Evolutionary conservation across 1,140 invertebrate genomes (phyloP), one percentile per base, ranked within the genome.

Genomic region (Zaprionus ghesquierei): DNA sequence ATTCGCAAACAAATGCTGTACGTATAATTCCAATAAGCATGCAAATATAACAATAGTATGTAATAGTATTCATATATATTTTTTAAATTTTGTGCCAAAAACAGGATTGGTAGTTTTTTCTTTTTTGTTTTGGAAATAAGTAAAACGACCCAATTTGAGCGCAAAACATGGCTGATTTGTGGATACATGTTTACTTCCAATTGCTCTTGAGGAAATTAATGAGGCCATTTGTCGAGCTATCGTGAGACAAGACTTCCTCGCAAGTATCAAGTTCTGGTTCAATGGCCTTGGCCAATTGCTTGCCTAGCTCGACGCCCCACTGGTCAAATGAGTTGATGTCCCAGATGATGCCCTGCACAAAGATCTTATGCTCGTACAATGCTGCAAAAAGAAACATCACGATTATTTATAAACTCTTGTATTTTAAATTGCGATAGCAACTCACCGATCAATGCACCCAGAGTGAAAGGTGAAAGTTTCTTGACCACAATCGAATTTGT

Each of bases 301-400:
- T 99, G 22, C 99, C 99, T 50, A 99, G 94, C 93, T 99, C 99
- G 66, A 99, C 99, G 50, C 99, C 99, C 98, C 98, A 99, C 92
- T 99, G 99, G 94, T 99, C 99, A 93, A 96, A 99, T 0, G 98
- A 99, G 92, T 99, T 99, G 85, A 99, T 99, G 92, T 99, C 97
- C 99, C 99, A 99, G 81, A 99, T 98, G 13, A 98, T 95, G 63
- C 99, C 99, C 93, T 99, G 99, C 2, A 96, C 95, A 93, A 99
- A 99, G 79, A 99, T 99, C 93, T 99, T 99, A 92, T 99, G 98
- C 92, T 99, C 99, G 92, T 99, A 99, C 92, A 98, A 95, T 20
- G 97, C 97, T 98, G 92, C 29, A 95, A 81, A 90, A 89, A 92
- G 78, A 69, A 60, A 77, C 82, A 54, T 54, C 31, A 63, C 68